phyloP scores from a whole-genome alignment of 2,888 invertebrate species.

The Spialia ferax region DNA sequence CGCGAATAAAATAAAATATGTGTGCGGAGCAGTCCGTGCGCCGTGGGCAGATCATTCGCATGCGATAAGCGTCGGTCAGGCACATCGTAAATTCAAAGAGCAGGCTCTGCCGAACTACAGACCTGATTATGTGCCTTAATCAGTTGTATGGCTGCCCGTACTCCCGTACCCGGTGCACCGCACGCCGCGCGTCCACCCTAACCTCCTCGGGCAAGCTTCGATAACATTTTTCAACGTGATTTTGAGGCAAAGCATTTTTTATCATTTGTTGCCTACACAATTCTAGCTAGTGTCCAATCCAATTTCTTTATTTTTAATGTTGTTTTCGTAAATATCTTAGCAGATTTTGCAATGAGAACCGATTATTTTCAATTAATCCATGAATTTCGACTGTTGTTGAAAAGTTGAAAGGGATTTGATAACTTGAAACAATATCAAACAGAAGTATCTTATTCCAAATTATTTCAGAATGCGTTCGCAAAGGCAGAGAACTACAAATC shows the following conservation, averaged over 20 bases:
- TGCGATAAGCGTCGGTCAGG: conserved; percentile 85
- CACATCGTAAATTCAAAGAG: conserved; percentile 86
- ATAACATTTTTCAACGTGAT: conserved; percentile 8
- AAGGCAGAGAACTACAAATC: conserved; percentile 58
- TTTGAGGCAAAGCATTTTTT: not conserved
- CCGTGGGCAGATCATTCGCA: conserved; percentile 86
- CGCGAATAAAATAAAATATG: conserved; percentile 87
- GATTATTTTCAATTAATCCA: too few relatives aligned
- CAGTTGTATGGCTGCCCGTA: conserved; percentile 68
- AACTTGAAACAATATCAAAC: not conserved
- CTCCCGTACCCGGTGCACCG: conserved; percentile 49
- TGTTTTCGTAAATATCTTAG: too few relatives aligned
- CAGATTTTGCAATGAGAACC: too few relatives aligned
- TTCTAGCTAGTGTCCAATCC: too few relatives aligned
- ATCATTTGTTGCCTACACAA: not conserved
- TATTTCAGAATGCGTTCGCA: conserved; percentile 46
- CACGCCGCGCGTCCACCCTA: conserved; percentile 6
- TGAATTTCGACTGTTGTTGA: too few relatives aligned
- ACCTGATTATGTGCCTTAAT: conserved; percentile 84
- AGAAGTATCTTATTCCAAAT: not conserved
- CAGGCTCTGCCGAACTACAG: conserved; percentile 82
- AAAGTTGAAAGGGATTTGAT: not conserved
- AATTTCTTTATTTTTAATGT: too few relatives aligned
- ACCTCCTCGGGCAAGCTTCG: not conserved
- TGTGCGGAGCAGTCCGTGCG: conserved; percentile 79